Conservation (phyloP, 2,888 invertebrate genomes). For the Auanema freiburgensis region DNA sequence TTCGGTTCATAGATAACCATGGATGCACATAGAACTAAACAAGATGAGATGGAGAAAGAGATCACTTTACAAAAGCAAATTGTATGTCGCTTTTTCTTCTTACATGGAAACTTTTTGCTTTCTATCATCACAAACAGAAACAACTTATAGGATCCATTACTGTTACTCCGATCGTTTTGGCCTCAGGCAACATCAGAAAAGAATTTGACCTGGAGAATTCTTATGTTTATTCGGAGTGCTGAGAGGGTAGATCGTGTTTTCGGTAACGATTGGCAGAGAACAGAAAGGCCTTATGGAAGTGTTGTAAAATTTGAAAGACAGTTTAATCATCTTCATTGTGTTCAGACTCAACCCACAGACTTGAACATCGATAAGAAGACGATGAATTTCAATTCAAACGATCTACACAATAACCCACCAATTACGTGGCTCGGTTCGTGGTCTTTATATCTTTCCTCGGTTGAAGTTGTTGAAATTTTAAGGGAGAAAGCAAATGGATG, state of each 20-base stretch:
- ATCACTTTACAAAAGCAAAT: no score
- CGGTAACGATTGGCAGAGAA: conserved; percentile 17
- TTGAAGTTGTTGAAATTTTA: background rate
- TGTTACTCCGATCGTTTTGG: conserved; percentile 3
- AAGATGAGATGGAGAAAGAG: no score
- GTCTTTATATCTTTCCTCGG: background rate
- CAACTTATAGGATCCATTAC: no score
- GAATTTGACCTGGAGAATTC: conserved; percentile 5
- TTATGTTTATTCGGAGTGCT: conserved; percentile 21
- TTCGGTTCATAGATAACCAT: no score
- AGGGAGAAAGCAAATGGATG: conserved; percentile 13
- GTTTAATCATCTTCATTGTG: background rate
- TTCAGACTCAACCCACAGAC: conserved; percentile 11
- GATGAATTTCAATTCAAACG: background rate
- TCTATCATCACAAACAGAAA: no score
- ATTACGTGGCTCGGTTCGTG: conserved; percentile 18
- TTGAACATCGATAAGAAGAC: conserved; percentile 7
- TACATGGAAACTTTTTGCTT: no score
- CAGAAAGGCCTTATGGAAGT: conserved; percentile 16
- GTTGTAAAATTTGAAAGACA: background rate
- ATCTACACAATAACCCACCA: conserved; percentile 9
- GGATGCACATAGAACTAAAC: no score
- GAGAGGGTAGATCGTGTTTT: conserved; percentile 22
- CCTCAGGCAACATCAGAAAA: conserved; percentile 11
- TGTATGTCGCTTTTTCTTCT: no score